Base-by-base conservation (phyloP, 1,140 invertebrate species). In the Drosophila willistoni region DNA sequence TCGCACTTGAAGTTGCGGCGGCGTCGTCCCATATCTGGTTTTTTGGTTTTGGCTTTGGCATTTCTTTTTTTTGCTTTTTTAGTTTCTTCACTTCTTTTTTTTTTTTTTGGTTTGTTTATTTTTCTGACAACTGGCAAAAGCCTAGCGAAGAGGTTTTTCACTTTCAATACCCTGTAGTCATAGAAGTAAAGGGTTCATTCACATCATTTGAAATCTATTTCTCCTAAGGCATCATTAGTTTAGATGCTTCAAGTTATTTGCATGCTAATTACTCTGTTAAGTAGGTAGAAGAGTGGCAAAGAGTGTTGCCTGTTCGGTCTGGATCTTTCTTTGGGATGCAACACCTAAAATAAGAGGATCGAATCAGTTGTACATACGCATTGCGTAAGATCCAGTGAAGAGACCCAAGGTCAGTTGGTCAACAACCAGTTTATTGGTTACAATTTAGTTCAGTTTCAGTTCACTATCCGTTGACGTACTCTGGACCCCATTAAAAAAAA, bases 401-500 rank as follows among this genome's bases (percentile, higher is more conserved):
- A 29, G 42, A 39, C 62, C 79, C 83, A 87, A 87, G 83, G 83
- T 87, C 83, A 87, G 79, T 79, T 87, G 79, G 83, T 72, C 83
- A 73, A 87, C 82, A 73, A 87, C 82, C 79, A 75, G 82, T 85
- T 57, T 57, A 36, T 51, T 57, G 56, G 56, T 57, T 85, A 86
- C 56, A 29, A 39, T 69, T 55, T 51, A 63, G 44, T 59, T 41
- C 51, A 47, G 71, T 66, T 86, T 82, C 73, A 64, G 17, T 63
- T 60, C 68, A 55, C 62, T 51, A 51, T 10, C 44, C 44, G 44
- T 51, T 51, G 17, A 7, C 19, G 19, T 19, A 51, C 44, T 51
- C 44, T 51, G 44, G 44, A 22, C 17, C 44, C 44, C 34, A 61
- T 41, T 41, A 69, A 77, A 29, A 29, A 29, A 7, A 7, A 29